These are phyloP conservation scores for Pristionchus mayeri DNA, from an alignment of 2,888 invertebrate species.

Conservation along the genomic window DNA sequence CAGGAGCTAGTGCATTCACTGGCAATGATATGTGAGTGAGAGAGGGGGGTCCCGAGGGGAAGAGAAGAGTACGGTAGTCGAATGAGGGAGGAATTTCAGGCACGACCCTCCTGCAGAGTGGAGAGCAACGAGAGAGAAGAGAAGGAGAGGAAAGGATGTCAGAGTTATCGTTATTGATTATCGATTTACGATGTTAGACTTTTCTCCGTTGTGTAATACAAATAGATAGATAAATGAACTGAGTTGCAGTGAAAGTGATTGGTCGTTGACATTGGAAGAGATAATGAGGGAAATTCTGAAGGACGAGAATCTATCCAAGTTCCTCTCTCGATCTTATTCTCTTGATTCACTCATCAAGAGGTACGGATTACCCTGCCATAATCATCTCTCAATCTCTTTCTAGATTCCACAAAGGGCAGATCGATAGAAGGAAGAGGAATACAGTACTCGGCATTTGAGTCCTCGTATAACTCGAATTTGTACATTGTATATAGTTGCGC, in stretches of 20 bases:
- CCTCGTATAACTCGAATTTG: background rate
- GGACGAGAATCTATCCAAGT: conserved; percentile 3
- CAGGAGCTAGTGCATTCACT: conserved; percentile 83
- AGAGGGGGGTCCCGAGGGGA: background rate
- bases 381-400: too few relatives aligned
- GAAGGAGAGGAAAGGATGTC: conserved; percentile 9
- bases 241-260: conserved; percentile 1
- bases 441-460: background rate
- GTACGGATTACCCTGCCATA: too few relatives aligned
- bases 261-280: conserved; percentile 26
- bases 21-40: conserved; percentile 80
- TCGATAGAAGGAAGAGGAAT: background rate
- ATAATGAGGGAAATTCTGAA: conserved; percentile 29
- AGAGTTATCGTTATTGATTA: too few relatives aligned
- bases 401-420: conserved; percentile 27
- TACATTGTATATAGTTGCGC: background rate
- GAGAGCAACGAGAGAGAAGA: conserved; percentile 36
- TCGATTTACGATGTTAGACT: too few relatives aligned
- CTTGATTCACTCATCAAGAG: conserved; percentile 36
- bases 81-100: background rate
- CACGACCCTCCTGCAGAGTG: background rate
- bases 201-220: too few relatives aligned
- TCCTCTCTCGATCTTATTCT: conserved; percentile 28
- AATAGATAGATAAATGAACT: background rate
- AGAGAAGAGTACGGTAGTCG: background rate